Conservation (phyloP, 2,797 vertebrate species). For the Sebastes nivosus region DNA sequence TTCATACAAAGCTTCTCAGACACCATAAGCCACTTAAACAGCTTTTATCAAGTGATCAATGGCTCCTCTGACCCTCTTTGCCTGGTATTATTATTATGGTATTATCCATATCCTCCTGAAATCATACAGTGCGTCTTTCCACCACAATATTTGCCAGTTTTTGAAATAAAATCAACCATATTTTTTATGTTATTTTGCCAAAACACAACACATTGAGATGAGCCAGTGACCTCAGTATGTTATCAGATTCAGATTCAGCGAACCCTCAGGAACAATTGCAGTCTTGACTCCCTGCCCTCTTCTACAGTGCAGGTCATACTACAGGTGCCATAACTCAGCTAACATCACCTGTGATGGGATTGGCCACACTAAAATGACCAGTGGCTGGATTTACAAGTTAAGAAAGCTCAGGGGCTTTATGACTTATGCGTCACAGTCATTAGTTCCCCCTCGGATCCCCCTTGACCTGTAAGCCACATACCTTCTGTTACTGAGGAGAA, state of each 20-base stretch:
- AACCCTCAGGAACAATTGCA: background rate
- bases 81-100: slow-evolving; percentile 22
- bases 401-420: slow-evolving; percentile 86
- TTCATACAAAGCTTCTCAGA: slow-evolving; percentile 32
- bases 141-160: background rate
- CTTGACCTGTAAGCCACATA: slow-evolving; percentile 86
- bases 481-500: slow-evolving; percentile 80
- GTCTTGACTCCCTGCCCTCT: background rate
- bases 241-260: background rate
- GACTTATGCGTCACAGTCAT: slow-evolving; percentile 87
- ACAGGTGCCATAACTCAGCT: slow-evolving; percentile 50
- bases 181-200: background rate
- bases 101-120: slow-evolving; percentile 22
- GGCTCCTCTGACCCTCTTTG: slow-evolving; percentile 3
- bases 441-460: slow-evolving; percentile 83
- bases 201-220: background rate
- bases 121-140: background rate
- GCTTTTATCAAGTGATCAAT: slow-evolving; percentile 5
- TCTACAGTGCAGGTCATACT: slow-evolving; percentile 27
- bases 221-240: background rate
- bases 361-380: slow-evolving; percentile 80
- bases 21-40: slow-evolving; percentile 36
- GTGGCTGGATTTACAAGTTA: slow-evolving; percentile 84
- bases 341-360: slow-evolving; percentile 64
- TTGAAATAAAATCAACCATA: background rate